Conservation (phyloP, 2,888 invertebrate species). For the Aleiodes alternator region DNA sequence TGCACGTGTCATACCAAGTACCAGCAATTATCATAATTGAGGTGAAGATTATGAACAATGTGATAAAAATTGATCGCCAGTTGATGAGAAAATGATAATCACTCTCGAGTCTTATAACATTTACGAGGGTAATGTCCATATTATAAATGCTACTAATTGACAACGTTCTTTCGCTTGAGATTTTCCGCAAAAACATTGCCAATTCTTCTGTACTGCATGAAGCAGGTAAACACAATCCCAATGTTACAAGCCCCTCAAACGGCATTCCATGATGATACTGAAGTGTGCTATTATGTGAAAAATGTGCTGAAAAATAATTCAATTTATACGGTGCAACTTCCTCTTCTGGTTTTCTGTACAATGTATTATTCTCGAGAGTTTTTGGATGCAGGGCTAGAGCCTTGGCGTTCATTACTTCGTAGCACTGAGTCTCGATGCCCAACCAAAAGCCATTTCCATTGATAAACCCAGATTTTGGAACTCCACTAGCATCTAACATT, state of each 20-base stretch:
- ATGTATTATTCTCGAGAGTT: constrained; percentile 62
- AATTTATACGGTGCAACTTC: constrained; percentile 74
- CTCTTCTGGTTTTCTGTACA: constrained; percentile 62
- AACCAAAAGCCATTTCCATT: constrained; percentile 81
- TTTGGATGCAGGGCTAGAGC: constrained; percentile 64
- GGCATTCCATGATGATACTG: constrained; percentile 73
- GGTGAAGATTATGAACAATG: constrained; percentile 58
- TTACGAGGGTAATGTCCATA: constrained; percentile 68
- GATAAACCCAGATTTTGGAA: constrained; percentile 77
- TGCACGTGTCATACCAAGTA: constrained; percentile 68
- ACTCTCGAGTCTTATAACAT: constrained; percentile 68
- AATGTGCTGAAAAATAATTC: constrained; percentile 71
- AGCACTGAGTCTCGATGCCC: constrained; percentile 77
- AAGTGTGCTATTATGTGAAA: constrained; percentile 75
- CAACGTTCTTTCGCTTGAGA: constrained; percentile 68
- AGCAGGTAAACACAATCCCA: constrained; percentile 78
- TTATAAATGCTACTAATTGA: constrained; percentile 70
- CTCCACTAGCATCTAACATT: constrained; percentile 79
- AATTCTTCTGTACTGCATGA: constrained; percentile 74
- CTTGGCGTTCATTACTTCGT: constrained; percentile 69
- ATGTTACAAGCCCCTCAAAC: constrained; percentile 76
- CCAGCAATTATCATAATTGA: constrained; percentile 65
- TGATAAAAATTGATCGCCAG: constrained; percentile 67
- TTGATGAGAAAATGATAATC: constrained; percentile 66
- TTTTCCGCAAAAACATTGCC: constrained; percentile 62